These are phyloP conservation scores for Otolemur crassicaudatus DNA, from an alignment of 2,797 vertebrate species.

Conservation along the genomic window DNA sequence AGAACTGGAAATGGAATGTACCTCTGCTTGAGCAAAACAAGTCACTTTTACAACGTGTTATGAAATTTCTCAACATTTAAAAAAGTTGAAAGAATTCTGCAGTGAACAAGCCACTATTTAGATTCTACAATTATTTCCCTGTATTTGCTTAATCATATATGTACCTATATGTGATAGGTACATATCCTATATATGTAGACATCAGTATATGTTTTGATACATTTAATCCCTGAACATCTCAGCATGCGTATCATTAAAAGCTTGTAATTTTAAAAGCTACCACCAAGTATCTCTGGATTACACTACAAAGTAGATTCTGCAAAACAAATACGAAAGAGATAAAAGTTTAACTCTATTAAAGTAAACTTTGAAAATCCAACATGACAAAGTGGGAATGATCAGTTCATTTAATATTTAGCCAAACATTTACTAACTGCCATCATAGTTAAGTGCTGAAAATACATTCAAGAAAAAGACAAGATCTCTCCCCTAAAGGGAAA, in stretches of 20 bases:
- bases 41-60: neutral
- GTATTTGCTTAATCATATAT: neutral
- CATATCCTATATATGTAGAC: neutral
- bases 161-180: no score
- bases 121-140: conserved; percentile 11
- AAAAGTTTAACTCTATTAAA: neutral
- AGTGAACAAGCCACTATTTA: neutral
- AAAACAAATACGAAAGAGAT: neutral
- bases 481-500: neutral
- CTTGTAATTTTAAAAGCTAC: neutral
- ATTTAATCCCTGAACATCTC: neutral
- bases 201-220: neutral
- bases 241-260: neutral
- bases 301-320: neutral
- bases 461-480: neutral
- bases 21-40: neutral
- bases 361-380: neutral
- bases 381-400: neutral
- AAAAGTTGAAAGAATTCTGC: neutral
- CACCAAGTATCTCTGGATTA: neutral
- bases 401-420: neutral
- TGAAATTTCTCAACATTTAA: neutral
- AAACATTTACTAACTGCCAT: neutral
- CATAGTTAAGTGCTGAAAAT: neutral
- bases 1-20: neutral